These are phyloP conservation scores for Acanthopagrus latus DNA, from an alignment of 2,797 vertebrate genomes.

Conservation along the genomic window DNA sequence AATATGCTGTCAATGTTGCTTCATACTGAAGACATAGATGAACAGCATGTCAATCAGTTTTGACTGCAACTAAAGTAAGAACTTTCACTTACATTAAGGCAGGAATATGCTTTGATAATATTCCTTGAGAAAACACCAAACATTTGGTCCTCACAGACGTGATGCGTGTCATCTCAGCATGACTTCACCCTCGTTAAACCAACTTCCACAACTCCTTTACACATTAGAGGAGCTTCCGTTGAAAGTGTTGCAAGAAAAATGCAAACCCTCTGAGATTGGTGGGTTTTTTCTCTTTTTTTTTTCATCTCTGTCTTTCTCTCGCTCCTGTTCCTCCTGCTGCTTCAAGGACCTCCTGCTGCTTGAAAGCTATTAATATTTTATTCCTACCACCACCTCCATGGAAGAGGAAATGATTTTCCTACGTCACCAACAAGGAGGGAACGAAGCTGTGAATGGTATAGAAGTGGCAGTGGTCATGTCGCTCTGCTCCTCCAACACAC, in stretches of 20 bases:
- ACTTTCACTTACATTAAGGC: neutral
- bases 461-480: conserved; percentile 15
- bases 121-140: neutral
- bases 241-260: conserved; percentile 2
- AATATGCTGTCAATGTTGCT: neutral
- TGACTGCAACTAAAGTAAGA: too few species aligned
- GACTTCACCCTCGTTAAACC: neutral
- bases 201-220: neutral
- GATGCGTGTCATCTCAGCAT: neutral
- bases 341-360: conserved; percentile 53
- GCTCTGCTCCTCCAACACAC: conserved; percentile 23
- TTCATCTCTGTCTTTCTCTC: conserved; percentile 32
- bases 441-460: conserved; percentile 23
- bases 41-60: neutral
- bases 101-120: neutral
- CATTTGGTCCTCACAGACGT: neutral
- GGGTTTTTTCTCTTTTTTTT: conserved; percentile 15
- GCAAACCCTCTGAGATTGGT: neutral
- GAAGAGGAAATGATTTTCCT: conserved; percentile 18
- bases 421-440: neutral
- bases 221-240: conserved; percentile 6
- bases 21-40: neutral
- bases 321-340: conserved; percentile 55
- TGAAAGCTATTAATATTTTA: conserved; percentile 73
- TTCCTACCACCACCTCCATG: conserved; percentile 1